These are phyloP conservation scores for Periophthalmus modestus DNA, from an alignment of 2,113 vertebrate species.

Conservation along the genomic window DNA sequence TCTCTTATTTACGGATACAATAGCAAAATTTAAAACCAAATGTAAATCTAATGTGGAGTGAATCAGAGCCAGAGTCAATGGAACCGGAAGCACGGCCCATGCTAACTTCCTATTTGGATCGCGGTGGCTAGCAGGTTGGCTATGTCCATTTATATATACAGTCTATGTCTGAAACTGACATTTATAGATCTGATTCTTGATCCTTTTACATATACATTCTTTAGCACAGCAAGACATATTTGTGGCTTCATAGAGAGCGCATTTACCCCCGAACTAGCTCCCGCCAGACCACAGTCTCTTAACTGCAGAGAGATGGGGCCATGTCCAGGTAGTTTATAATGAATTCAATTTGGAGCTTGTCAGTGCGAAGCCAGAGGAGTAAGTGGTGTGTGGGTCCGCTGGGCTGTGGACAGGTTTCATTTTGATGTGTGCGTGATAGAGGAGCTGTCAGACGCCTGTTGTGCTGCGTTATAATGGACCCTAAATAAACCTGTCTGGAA, in stretches of 20 bases:
- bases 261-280: neutral
- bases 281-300: neutral
- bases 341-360: constrained; percentile 4
- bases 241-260: neutral
- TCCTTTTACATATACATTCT: neutral
- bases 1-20: no score
- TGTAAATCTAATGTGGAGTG: no score
- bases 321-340: constrained; percentile 1
- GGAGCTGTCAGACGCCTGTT: constrained; percentile 14
- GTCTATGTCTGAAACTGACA: no score
- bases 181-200: no score
- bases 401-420: constrained; percentile 14
- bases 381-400: constrained; percentile 8
- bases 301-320: neutral
- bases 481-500: constrained; percentile 17
- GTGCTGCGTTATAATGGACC: constrained; percentile 1
- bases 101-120: no score
- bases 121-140: no score
- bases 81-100: no score
- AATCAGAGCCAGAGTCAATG: no score
- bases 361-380: neutral
- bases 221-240: neutral
- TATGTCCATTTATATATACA: no score
- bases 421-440: constrained; percentile 17
- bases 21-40: no score